Conservation (phyloP, 1,140 invertebrate genomes). For the Eupristina koningsbergeri region DNA sequence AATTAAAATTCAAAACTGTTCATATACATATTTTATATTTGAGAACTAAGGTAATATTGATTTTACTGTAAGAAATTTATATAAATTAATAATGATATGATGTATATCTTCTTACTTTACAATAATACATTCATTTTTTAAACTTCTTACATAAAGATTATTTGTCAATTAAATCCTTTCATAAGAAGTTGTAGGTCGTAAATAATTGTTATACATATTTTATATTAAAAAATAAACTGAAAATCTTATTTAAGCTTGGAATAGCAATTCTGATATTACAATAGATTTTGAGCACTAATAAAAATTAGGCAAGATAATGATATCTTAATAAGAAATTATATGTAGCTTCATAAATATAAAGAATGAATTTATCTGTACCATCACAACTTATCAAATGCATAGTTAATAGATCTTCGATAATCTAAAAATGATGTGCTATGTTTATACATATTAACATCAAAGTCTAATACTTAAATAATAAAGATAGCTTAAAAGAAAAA, state of each 20-base stretch:
- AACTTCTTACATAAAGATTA: too few relatives aligned
- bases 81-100: neutral
- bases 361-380: neutral
- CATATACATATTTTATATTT: too few relatives aligned
- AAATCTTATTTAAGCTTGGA: too few relatives aligned
- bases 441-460: slow-evolving; percentile 11
- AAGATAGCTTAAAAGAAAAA: neutral
- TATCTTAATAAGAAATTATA: neutral
- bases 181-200: too few relatives aligned
- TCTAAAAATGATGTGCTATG: slow-evolving; percentile 7
- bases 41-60: too few relatives aligned
- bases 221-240: too few relatives aligned
- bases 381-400: slow-evolving; percentile 24
- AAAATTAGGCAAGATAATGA: neutral
- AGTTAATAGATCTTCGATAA: slow-evolving; percentile 54
- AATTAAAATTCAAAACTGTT: neutral
- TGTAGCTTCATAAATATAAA: neutral
- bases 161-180: too few relatives aligned
- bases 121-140: too few relatives aligned
- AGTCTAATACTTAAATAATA: neutral
- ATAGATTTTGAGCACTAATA: neutral
- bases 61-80: too few relatives aligned
- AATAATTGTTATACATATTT: too few relatives aligned
- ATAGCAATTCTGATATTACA: neutral
- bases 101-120: too few relatives aligned